Evolutionary conservation across 2,888 invertebrate species (phyloP).

Genomic region (Corbicula japonica): DNA sequence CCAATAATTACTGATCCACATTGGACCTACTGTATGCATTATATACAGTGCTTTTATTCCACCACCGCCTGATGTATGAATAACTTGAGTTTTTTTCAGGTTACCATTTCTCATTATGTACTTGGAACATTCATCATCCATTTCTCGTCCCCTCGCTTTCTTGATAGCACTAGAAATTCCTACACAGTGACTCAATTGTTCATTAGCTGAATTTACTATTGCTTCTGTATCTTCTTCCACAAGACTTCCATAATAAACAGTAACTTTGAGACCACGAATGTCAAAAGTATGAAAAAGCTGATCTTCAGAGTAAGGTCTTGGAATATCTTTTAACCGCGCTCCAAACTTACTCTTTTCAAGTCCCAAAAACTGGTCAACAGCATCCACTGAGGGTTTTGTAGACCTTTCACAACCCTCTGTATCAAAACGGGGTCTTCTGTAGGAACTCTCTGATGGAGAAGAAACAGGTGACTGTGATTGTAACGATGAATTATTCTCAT

Average conservation of each 20-base stretch:
- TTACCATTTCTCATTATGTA: conserved; percentile 50
- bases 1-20: conserved; percentile 56
- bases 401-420: neutral
- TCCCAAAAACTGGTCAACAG: conserved; percentile 23
- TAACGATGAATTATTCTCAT: neutral
- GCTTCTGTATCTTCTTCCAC: conserved; percentile 57
- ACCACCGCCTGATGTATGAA: conserved; percentile 61
- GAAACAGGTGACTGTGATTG: neutral
- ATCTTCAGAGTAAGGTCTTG: conserved; percentile 44
- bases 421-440: no score
- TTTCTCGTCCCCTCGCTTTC: conserved; percentile 56
- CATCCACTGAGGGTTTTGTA: conserved; percentile 22
- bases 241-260: conserved; percentile 58
- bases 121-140: conserved; percentile 54
- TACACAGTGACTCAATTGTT: conserved; percentile 58
- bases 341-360: neutral
- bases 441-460: no score
- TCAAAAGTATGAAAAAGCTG: conserved; percentile 36
- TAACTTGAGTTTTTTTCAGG: conserved; percentile 52
- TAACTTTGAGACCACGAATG: conserved; percentile 50
- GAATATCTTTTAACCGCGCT: conserved; percentile 18
- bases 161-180: conserved; percentile 64
- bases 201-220: conserved; percentile 70
- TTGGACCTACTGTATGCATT: conserved; percentile 68
- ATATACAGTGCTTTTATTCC: conserved; percentile 47